Conservation (phyloP, 2,888 invertebrate genomes). For the Linnaemya tessellans region DNA sequence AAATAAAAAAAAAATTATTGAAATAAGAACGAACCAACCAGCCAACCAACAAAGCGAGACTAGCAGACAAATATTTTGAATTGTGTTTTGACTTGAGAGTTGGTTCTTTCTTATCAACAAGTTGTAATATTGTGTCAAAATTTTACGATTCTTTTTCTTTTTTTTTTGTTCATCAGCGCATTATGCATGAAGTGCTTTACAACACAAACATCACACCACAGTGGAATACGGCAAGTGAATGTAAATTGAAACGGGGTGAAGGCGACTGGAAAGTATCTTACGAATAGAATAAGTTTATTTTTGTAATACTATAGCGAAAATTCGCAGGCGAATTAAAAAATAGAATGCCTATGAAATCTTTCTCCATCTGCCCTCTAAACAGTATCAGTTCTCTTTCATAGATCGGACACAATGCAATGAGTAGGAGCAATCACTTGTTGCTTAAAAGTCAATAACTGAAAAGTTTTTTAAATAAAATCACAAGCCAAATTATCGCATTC, state of each 20-base stretch:
- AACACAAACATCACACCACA: slow-evolving; percentile 12
- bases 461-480: too few species aligned
- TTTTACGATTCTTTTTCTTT: slow-evolving; percentile 63
- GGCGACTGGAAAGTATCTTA: not conserved
- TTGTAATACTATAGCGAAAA: not conserved
- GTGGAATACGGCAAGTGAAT: slow-evolving; percentile 26
- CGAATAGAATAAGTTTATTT: too few species aligned
- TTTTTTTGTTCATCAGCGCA: slow-evolving; percentile 50
- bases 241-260: too few species aligned
- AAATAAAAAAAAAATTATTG: slow-evolving; percentile 28
- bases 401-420: too few species aligned
- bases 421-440: too few species aligned
- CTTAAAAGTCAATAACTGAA: too few species aligned
- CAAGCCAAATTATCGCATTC: too few species aligned
- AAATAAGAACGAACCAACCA: slow-evolving; percentile 7
- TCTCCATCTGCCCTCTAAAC: too few species aligned
- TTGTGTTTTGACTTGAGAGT: slow-evolving; percentile 34
- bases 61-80: slow-evolving; percentile 28
- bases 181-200: slow-evolving; percentile 58
- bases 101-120: slow-evolving; percentile 68
- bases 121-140: slow-evolving; percentile 67
- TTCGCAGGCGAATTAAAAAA: not conserved
- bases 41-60: not conserved
- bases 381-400: too few species aligned
- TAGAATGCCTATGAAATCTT: too few species aligned